phyloP scores from a whole-genome alignment of 2,113 vertebrate genomes.

The Alces alces region DNA sequence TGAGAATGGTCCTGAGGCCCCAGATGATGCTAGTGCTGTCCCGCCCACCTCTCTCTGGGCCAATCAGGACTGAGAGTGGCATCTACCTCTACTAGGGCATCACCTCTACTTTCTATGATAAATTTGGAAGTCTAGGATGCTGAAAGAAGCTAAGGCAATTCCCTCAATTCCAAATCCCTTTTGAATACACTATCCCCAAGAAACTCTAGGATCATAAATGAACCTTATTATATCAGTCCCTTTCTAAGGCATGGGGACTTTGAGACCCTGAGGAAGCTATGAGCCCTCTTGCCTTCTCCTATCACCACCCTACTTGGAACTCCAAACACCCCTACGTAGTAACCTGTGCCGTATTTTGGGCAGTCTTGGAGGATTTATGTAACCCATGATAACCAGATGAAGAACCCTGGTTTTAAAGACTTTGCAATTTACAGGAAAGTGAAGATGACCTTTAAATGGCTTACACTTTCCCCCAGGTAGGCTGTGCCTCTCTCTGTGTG shows the following conservation, averaged over 20 bases:
- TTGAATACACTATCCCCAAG: background rate
- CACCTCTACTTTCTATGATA: background rate
- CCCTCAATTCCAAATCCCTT: background rate
- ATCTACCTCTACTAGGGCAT: background rate
- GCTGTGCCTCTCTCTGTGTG: background rate
- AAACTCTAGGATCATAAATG: background rate
- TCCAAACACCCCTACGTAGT: fast-evolving
- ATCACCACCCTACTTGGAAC: too few relatives aligned
- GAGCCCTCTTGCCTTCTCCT: background rate
- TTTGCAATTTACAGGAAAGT: background rate
- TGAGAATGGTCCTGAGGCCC: background rate
- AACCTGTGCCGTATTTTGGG: background rate
- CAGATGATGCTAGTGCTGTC: too few relatives aligned
- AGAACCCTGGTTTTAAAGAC: background rate
- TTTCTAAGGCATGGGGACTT: background rate
- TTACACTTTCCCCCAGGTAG: fast-evolving
- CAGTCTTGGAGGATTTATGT: background rate
- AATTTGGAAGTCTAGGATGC: background rate
- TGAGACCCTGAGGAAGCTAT: background rate
- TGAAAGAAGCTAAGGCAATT: background rate
- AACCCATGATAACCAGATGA: background rate
- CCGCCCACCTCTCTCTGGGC: fast-evolving
- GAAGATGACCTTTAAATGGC: background rate
- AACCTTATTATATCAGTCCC: background rate
- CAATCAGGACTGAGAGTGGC: background rate